A percentile compares a stretch with the other conserved stretches of the same genome.
Evolutionary conservation across 2,888 invertebrate genomes (phyloP).

Genomic region (Unio pictorum): DNA sequence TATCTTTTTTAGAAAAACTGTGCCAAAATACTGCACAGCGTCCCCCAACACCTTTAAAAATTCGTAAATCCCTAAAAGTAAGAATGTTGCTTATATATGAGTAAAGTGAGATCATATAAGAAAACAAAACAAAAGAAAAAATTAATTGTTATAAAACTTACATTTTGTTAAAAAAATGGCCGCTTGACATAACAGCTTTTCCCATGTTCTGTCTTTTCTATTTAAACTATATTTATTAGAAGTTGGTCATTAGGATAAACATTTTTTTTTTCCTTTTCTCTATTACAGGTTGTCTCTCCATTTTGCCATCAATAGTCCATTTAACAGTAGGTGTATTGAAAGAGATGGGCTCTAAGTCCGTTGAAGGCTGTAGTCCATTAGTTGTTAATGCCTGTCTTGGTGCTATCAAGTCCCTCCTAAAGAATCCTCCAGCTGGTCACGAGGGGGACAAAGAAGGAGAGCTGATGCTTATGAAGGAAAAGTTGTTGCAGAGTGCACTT

Average conservation of each 20-base stretch:
- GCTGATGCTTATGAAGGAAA: constrained; percentile 77
- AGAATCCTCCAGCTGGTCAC: constrained; percentile 77
- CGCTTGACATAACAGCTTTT: background rate
- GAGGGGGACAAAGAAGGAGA: constrained; percentile 74
- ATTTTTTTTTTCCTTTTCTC: constrained; percentile 4
- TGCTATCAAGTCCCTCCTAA: constrained; percentile 79
- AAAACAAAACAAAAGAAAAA: too few species aligned
- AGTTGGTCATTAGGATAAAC: background rate
- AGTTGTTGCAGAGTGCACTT: constrained; percentile 88
- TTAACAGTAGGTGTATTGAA: constrained; percentile 90
- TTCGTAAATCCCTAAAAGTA: too few species aligned
- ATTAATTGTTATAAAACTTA: too few species aligned
- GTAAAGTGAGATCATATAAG: too few species aligned
- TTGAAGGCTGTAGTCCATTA: constrained; percentile 74
- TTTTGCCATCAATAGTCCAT: constrained; percentile 93
- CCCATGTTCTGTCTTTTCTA: background rate
- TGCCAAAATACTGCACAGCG: too few species aligned
- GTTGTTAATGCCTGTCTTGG: constrained; percentile 84
- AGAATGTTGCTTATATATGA: too few species aligned
- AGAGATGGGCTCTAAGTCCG: constrained; percentile 81
- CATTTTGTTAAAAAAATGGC: background rate
- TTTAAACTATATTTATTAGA: background rate
- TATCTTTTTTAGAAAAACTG: too few species aligned
- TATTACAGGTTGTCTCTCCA: constrained; percentile 82
- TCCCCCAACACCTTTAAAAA: too few species aligned